Evolutionary conservation across 2,113 vertebrate species (phyloP), one percentile per base, ranked within the genome.

Genomic region (Amazona guildingii): DNA sequence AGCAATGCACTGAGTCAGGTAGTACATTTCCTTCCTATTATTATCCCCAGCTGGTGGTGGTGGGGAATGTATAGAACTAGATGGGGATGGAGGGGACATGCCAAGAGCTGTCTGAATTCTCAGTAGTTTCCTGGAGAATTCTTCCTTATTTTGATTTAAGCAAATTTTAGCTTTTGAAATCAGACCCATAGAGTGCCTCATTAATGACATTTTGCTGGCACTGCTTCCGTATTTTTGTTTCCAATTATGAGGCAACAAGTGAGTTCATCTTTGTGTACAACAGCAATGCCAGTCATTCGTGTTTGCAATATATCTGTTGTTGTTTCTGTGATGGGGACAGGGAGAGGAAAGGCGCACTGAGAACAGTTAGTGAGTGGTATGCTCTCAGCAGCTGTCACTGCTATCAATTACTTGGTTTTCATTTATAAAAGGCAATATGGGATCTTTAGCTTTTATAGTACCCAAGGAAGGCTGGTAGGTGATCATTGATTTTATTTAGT

Each of bases 401-500:
- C 87, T 97, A 92, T 93, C 96, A 96, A 81, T 97, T 96, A 96
- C 92, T 94, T 87, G 92, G 84, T 94, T 97, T 96, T 97, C 95
- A 83, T 95, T 96, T 97, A 85, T 85, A 94, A 97, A 94, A 97
- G 88, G 96, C 96, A 96, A 94, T 97, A 96, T 94, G 92, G 95
- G 80, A 95, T 97, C 89, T 95, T 97, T 88, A 97, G 94, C 85
- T 97, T 97, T 93, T 97, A 93, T 83, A 88, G 88, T 93, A 95
- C 81, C 96, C 78, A 80, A 93, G 93, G 72, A 97, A 96, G 95
- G 69, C 69, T 86, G 76, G 73, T 78, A 95, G 92, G 89, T 88
- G 92, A 97, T 93, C 96, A 96, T 95, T 96, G 96, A 95, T 96
- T 97, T 95, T 96, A 83, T 96, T 96, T 97, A 95, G 94, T 96